phyloP scores from a whole-genome alignment of 1,140 invertebrate genomes.

The Drosophila hydei region DNA sequence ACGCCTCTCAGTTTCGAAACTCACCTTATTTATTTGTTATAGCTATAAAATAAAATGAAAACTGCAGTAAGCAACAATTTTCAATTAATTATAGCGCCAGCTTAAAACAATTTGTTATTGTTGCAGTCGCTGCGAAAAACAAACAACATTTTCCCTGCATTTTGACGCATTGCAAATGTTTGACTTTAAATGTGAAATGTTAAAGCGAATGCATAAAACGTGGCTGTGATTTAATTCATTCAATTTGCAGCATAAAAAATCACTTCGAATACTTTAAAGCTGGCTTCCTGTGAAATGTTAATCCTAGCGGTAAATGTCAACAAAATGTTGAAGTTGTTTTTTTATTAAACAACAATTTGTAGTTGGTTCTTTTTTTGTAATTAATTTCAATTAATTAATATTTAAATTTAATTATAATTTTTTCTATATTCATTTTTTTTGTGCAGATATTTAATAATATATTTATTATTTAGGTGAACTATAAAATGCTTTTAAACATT shows the following conservation, averaged over 20 bases:
- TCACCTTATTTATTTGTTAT: neutral
- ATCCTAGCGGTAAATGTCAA: neutral
- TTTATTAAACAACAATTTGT: neutral
- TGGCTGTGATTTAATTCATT: constrained; percentile 19
- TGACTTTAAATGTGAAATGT: constrained; percentile 38
- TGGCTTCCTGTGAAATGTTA: neutral
- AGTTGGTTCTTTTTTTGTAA: neutral
- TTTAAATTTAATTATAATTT: neutral
- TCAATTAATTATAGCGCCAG: constrained; percentile 62
- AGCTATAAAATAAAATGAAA: constrained; percentile 17
- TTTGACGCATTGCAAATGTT: constrained; percentile 47
- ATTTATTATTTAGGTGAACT: no score
- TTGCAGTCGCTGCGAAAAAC: constrained; percentile 34
- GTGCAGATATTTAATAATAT: no score
- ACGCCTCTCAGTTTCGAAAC: neutral
- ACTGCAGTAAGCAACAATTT: constrained; percentile 46
- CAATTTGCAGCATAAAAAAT: constrained; percentile 15
- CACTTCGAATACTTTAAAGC: constrained; percentile 19
- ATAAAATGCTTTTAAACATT: no score
- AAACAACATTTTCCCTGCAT: constrained; percentile 52
- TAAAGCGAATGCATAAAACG: neutral
- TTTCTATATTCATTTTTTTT: neutral
- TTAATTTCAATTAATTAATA: constrained; percentile 6
- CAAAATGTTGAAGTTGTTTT: neutral
- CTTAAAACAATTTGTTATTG: constrained; percentile 34